Evolutionary conservation across 37 sponge, comb jelly and placozoan genomes (phyloP), one percentile per base, ranked within the genome.

Genomic region (Theonella swinhoei): DNA sequence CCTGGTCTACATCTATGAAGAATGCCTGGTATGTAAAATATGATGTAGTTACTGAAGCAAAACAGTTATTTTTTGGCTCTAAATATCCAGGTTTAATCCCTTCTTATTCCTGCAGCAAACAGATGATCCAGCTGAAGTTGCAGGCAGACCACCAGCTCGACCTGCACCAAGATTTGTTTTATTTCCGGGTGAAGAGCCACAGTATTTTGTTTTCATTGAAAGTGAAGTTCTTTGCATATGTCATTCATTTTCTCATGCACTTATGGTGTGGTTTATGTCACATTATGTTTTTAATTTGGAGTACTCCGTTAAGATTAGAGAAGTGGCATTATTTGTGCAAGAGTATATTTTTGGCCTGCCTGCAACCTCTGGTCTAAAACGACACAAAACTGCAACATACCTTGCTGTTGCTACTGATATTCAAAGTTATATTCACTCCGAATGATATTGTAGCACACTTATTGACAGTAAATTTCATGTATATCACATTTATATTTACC

Each of bases 241-340:
- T n/a, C 47, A 2, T 42, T 26, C 3, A 29, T 74, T n/a, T n/a
- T 37, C 37, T 39, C 31, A 74, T 36, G 75, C 75, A 42, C 20
- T 74, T 30, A 62, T 62, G 36, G 4, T 78, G 36, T 78, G 79
- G 79, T 78, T 59, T 36, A 7, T 29, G 29, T n/a, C 3, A 25
- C 75, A 74, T 47, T 74, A 74, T 39, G 47, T 39, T n/a, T 74
- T 74, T 8, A 38, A 78, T 62, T 64, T 78, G 19, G 79, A 78
- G 79, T 78, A 78, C 36, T 29, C 34, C 24, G 35, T 24, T 2
- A 78, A 36, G 17, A 33, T 29, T 63, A 62, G 23, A 24, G 79
- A 78, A 11, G 79, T 78, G 64, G 79, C 79, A 35, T 17, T 78
- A 1, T 64, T 78, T 78, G 11, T 78, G 2, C 79, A 78, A 62